phyloP scores from a whole-genome alignment of 2,888 invertebrate species.

The Pyrrhosoma nymphula region DNA sequence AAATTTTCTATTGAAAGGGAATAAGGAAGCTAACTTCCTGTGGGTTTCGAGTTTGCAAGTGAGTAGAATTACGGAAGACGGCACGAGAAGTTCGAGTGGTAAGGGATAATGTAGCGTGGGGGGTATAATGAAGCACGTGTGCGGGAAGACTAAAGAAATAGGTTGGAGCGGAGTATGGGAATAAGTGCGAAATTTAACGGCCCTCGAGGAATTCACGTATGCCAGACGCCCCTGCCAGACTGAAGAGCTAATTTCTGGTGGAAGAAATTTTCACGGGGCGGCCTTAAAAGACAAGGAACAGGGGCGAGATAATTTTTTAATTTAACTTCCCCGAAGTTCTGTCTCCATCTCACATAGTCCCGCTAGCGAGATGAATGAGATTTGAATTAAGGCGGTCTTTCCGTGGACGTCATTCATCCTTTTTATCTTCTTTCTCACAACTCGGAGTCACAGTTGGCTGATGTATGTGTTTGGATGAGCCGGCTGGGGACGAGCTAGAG shows the following conservation, averaged over 20 bases:
- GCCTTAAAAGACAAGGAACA: neutral
- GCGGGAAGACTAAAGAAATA: no score
- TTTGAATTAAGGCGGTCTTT: neutral
- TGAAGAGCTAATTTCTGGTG: neutral
- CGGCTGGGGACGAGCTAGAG: neutral
- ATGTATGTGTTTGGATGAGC: neutral
- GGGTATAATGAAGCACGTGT: no score
- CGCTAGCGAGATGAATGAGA: neutral
- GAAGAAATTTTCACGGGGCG: neutral
- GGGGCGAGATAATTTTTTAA: neutral
- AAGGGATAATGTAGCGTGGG: no score
- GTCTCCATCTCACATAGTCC: neutral
- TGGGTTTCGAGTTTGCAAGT: no score
- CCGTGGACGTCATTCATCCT: neutral
- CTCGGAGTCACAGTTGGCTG: neutral
- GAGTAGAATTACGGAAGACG: no score
- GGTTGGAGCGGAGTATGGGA: neutral
- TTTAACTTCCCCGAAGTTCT: neutral
- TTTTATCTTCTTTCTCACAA: neutral
- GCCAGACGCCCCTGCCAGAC: neutral
- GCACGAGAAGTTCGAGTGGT: no score
- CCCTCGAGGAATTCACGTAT: neutral
- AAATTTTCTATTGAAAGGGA: no score
- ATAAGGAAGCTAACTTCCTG: no score
- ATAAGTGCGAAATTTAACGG: neutral